Evolutionary conservation across 2,113 vertebrate species (phyloP), one percentile per base, ranked within the genome.

Genomic region (Argyrosomus japonicus): DNA sequence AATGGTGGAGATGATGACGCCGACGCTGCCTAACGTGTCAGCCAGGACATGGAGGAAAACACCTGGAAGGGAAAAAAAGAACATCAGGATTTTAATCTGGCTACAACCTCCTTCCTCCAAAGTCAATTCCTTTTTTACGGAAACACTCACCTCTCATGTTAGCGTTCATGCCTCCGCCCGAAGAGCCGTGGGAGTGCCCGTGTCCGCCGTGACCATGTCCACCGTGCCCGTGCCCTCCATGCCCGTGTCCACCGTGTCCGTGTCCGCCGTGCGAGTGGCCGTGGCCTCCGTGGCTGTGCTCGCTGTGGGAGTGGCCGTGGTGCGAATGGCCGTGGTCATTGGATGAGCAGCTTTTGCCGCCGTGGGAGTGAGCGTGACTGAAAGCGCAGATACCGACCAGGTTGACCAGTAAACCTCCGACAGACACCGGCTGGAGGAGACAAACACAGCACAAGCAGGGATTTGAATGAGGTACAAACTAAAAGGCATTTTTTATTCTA

Each of bases 371-470:
- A 0, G 97, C 98, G 0, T 99, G 98, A 87, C 98, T 99, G 68
- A 99, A 99, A 86, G 98, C 98, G 90, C 98, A 99, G 93, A 99
- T 97, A 23, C 98, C 98, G 91, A 99, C 96, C 45, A 99, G 96
- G 95, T 99, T 99, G 77, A 99, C 98, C 8, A 99, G 93, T 45
- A 99, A 92, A 6, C 98, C 98, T 88, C 98, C 98, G 57, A 99
- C 96, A 15, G 98, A 99, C 15, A 99, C 98, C 0, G 98, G 98
- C 98, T 99, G 90, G 86, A 78, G 53, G 61, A 57, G 29, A 56
- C 3, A 76, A 3, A 70, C 15, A 45, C 5, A 23, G 7, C 8
- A 62, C 27, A 9, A 40, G 11, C 36, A 2, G 36, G 36, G 36
- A 40, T 40, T 36, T 40, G 36, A 40, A 40, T 40, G 36, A 40